These are phyloP conservation scores for Danionella dracula DNA, from an alignment of 2,797 vertebrate genomes.

Conservation along the genomic window DNA sequence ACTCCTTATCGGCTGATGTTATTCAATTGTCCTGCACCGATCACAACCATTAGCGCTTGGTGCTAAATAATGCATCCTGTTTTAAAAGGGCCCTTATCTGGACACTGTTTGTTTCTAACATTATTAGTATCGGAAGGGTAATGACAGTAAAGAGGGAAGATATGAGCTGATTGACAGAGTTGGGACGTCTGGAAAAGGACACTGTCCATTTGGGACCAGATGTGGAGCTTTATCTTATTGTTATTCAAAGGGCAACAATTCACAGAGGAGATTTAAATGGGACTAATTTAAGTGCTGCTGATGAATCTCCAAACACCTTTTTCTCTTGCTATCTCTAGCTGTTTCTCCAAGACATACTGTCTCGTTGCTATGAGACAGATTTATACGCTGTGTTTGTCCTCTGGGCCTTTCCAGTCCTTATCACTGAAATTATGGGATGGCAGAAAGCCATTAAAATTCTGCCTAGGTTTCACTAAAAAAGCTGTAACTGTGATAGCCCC, in stretches of 20 bases:
- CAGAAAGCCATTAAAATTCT: conserved; percentile 73
- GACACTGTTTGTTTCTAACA: conserved; percentile 61
- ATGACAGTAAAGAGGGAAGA: conserved; percentile 60
- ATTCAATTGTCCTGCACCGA: conserved; percentile 78
- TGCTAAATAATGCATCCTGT: conserved; percentile 79
- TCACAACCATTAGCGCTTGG: conserved; percentile 72
- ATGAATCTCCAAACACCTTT: conserved; percentile 52
- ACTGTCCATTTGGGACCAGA: conserved; percentile 53
- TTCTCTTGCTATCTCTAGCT: background rate
- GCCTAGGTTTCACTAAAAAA: conserved; percentile 75
- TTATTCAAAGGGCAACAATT: conserved; percentile 61
- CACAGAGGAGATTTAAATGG: conserved; percentile 61
- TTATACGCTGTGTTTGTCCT: conserved; percentile 70
- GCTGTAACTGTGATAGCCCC: conserved; percentile 65
- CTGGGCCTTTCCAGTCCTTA: conserved; percentile 65
- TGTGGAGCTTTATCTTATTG: conserved; percentile 32
- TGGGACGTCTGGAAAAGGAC: conserved; percentile 62
- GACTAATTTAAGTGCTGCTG: conserved; percentile 42
- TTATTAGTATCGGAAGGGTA: conserved; percentile 73
- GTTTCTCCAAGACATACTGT: conserved; percentile 21
- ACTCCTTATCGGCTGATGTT: conserved; percentile 71
- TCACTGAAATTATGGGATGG: conserved; percentile 71
- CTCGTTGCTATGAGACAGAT: conserved; percentile 66
- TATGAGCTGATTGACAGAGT: conserved; percentile 59
- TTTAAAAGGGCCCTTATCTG: conserved; percentile 72